Conservation (phyloP, 1,140 invertebrate genomes). For the Zaprionus ghesquierei region DNA sequence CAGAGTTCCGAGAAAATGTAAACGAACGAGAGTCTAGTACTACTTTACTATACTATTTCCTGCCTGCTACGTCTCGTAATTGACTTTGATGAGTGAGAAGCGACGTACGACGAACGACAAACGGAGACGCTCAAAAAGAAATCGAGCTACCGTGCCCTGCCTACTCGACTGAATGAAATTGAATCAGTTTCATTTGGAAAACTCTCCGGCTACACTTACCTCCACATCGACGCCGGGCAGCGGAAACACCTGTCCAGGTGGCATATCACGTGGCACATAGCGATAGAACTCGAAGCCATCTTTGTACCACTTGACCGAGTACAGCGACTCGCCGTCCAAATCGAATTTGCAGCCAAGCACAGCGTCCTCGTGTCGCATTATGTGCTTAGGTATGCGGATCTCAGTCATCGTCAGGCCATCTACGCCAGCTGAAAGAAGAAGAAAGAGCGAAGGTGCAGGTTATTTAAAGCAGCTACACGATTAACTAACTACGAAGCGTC, state of each 20-base stretch:
- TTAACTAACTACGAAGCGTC: conserved; percentile 24
- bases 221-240: conserved; percentile 91
- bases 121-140: neutral
- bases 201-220: conserved; percentile 84
- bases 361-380: conserved; percentile 87
- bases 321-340: conserved; percentile 90
- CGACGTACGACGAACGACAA: neutral
- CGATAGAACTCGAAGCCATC: conserved; percentile 94
- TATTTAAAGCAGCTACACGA: conserved; percentile 28
- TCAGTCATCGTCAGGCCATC: conserved; percentile 86
- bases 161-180: conserved; percentile 16
- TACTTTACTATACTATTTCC: conserved; percentile 15
- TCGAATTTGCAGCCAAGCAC: conserved; percentile 91
- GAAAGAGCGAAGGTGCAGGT: conserved; percentile 6
- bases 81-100: neutral
- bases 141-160: conserved; percentile 3
- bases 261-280: conserved; percentile 88
- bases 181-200: conserved; percentile 3
- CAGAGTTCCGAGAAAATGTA: conserved; percentile 11
- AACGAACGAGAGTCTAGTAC: conserved; percentile 11
- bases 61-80: conserved; percentile 7
- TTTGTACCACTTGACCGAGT: conserved; percentile 95
- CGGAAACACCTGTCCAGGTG: conserved; percentile 88
- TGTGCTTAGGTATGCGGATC: conserved; percentile 87
- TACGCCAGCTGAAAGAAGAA: conserved; percentile 52